Evolutionary conservation across 2,113 vertebrate genomes (phyloP).

Genomic region (Mohoua ochrocephala): DNA sequence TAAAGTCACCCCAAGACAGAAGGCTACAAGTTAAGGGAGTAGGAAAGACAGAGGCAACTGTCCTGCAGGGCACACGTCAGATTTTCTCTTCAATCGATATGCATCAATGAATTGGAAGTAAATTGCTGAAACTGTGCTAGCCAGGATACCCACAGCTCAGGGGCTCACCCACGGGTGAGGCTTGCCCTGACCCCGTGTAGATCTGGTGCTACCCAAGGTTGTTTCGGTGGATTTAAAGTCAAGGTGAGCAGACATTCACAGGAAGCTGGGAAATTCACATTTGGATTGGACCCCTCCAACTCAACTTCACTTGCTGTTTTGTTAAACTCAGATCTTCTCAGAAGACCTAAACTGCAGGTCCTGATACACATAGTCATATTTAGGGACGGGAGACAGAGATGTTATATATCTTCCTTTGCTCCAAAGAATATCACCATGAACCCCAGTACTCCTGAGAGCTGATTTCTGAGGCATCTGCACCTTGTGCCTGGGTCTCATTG

Average conservation of each 20-base stretch:
- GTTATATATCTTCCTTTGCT: neutral
- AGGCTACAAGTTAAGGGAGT: neutral
- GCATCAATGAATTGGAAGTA: neutral
- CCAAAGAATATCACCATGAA: neutral
- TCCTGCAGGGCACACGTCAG: neutral
- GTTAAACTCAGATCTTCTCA: neutral
- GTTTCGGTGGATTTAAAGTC: neutral
- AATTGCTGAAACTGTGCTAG: neutral
- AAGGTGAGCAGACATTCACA: neutral
- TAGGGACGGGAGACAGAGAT: neutral
- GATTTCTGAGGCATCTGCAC: neutral
- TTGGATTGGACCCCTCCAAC: neutral
- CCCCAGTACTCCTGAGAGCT: neutral
- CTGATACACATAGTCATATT: neutral
- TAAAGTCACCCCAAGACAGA: too few species aligned
- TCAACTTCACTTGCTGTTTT: neutral
- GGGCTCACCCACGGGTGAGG: fast-evolving
- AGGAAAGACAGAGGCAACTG: neutral
- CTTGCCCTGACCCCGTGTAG: fast-evolving
- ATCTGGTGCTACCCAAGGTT: neutral
- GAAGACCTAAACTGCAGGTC: neutral
- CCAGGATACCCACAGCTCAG: neutral
- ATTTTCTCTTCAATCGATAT: neutral
- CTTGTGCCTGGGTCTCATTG: neutral
- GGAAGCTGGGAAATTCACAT: neutral